These are phyloP conservation scores for Galerucella pusilla DNA, from an alignment of 2,888 invertebrate species.

Conservation along the genomic window DNA sequence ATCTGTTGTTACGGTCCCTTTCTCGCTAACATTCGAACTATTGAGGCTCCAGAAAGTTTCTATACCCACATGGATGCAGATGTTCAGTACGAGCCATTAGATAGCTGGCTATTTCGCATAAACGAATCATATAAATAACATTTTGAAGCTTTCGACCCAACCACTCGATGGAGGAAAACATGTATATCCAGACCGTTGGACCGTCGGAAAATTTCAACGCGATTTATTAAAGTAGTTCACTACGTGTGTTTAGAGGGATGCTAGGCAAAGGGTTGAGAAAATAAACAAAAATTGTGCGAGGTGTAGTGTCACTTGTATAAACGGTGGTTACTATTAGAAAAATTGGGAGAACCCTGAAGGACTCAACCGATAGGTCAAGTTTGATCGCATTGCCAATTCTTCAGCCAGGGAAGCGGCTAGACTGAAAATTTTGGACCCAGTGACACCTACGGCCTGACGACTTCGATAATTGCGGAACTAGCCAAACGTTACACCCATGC, in stretches of 20 bases:
- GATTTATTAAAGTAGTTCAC: slow-evolving; percentile 58
- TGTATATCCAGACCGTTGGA: slow-evolving; percentile 42
- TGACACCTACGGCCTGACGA: no score
- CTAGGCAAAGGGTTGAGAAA: no score
- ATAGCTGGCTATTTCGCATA: slow-evolving; percentile 26
- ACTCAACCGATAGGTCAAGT: no score
- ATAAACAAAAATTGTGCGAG: no score
- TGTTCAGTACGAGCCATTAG: slow-evolving; percentile 34
- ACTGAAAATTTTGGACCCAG: no score
- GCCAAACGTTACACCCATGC: no score
- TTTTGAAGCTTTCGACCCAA: slow-evolving; percentile 18
- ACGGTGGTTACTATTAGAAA: no score
- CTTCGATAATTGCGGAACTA: no score
- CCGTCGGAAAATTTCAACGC: slow-evolving; percentile 50
- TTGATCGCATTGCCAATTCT: no score
- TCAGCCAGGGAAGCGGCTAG: no score
- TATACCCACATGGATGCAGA: slow-evolving; percentile 19
- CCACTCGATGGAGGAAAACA: slow-evolving; percentile 17
- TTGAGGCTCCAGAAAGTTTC: slow-evolving; percentile 13
- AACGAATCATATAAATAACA: slow-evolving; percentile 34
- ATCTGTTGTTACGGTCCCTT: slow-evolving; percentile 18
- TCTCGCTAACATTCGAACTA: slow-evolving; percentile 13
- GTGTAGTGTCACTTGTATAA: no score
- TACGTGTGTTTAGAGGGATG: neutral
- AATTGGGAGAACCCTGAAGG: no score